A percentile compares a stretch with the other conserved stretches of the same genome.
phyloP scores from a whole-genome alignment of 2,888 invertebrate species.

The Epirrita christyi region DNA sequence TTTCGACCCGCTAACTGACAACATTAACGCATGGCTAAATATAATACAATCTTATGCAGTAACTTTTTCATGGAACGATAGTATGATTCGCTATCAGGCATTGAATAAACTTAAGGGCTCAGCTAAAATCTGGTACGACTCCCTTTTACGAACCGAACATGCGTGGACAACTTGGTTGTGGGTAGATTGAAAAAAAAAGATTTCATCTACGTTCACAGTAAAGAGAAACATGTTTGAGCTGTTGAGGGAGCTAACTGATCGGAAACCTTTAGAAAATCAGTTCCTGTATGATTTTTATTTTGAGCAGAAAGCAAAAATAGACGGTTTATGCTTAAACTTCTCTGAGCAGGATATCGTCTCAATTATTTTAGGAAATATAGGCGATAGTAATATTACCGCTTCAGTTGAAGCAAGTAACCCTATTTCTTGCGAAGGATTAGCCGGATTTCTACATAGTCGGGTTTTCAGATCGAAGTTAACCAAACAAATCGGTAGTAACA shows the following conservation, averaged over 20 bases:
- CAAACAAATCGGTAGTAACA: not conserved
- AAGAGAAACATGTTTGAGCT: constrained; percentile 1
- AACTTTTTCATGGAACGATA: constrained; percentile 30
- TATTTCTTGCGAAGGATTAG: not conserved
- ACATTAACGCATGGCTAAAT: constrained; percentile 26
- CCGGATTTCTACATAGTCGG: not conserved
- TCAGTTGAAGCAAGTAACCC: not conserved
- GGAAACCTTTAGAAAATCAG: not conserved
- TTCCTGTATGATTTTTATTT: constrained; percentile 7
- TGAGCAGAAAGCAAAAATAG: constrained; percentile 5
- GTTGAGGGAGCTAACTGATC: not conserved
- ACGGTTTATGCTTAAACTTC: not conserved
- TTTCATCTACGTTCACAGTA: not conserved
- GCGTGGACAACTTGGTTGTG: constrained; percentile 7
- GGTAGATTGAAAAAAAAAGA: constrained; percentile 1
- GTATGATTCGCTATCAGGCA: constrained; percentile 22
- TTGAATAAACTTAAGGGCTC: no score
- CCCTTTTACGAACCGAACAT: constrained; percentile 21
- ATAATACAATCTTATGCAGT: constrained; percentile 26
- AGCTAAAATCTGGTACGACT: constrained; percentile 30
- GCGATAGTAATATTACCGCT: not conserved
- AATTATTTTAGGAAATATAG: constrained; percentile 6
- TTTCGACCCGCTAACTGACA: constrained; percentile 29
- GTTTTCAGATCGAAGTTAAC: not conserved
- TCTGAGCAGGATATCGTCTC: constrained; percentile 2